phyloP scores from a whole-genome alignment of 2,113 vertebrate species.

The Lontra canadensis region DNA sequence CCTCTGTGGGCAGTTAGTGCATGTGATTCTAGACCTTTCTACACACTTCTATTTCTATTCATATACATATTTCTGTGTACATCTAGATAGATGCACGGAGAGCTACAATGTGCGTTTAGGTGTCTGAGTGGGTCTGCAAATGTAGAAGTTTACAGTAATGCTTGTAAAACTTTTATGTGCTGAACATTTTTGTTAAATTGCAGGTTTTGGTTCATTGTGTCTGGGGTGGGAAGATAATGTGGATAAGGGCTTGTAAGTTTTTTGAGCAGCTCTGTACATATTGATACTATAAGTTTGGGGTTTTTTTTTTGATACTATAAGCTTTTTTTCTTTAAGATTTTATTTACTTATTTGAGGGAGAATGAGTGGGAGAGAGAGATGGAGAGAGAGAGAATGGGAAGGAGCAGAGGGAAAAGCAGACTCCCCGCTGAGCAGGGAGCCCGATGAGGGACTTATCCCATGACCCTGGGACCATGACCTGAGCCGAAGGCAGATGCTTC shows the following conservation, averaged over 20 bases:
- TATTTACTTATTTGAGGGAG: not conserved
- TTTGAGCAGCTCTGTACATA: not conserved
- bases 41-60: not conserved
- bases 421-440: not conserved
- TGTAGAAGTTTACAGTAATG: not conserved
- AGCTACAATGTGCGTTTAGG: not conserved
- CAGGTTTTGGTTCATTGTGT: not conserved
- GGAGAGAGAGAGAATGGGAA: not conserved
- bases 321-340: not conserved
- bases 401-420: not conserved
- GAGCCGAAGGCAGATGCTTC: not conserved
- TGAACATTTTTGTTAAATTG: not conserved
- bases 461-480: not conserved
- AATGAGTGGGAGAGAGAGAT: not conserved
- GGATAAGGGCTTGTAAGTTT: not conserved
- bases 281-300: not conserved
- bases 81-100: not conserved
- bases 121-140: not conserved
- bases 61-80: accelerated
- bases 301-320: too few relatives aligned
- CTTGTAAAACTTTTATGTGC: not conserved
- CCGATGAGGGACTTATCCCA: not conserved
- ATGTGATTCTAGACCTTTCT: not conserved
- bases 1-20: not conserved
- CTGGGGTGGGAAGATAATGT: not conserved